phyloP scores from a whole-genome alignment of 2,797 vertebrate species.

The Nyctibius grandis region DNA sequence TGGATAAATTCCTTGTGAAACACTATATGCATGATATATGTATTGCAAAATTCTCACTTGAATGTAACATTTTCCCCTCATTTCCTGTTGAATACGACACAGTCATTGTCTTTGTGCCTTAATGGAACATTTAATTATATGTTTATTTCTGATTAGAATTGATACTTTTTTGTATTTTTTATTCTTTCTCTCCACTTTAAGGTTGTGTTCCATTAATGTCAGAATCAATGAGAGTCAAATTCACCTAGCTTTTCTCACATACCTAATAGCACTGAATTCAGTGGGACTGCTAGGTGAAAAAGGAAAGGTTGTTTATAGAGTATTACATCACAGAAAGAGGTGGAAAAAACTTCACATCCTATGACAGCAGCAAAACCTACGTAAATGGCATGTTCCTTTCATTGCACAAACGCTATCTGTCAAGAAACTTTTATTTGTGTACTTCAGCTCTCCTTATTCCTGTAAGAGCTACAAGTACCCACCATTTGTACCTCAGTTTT shows the following conservation, averaged over 20 bases:
- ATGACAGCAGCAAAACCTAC: background rate
- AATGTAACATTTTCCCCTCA: background rate
- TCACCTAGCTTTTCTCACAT: background rate
- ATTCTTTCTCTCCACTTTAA: background rate
- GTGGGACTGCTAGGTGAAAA: background rate
- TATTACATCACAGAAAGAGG: background rate
- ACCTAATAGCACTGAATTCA: background rate
- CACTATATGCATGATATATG: background rate
- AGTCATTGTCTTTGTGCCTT: background rate
- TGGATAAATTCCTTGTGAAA: constrained; percentile 5
- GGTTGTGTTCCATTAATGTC: background rate
- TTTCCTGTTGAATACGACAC: background rate
- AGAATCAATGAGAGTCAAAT: background rate
- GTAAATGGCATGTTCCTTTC: background rate
- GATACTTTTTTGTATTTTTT: background rate
- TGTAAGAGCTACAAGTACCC: background rate
- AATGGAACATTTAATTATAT: background rate
- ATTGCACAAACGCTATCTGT: background rate
- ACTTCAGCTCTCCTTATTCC: background rate
- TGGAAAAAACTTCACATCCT: background rate
- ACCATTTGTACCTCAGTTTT: background rate
- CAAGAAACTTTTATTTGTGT: background rate
- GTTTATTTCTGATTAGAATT: background rate
- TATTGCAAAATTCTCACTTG: background rate
- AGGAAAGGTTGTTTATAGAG: background rate